Conservation (phyloP, 2,888 invertebrate species). For the Microplitis deprimator region DNA sequence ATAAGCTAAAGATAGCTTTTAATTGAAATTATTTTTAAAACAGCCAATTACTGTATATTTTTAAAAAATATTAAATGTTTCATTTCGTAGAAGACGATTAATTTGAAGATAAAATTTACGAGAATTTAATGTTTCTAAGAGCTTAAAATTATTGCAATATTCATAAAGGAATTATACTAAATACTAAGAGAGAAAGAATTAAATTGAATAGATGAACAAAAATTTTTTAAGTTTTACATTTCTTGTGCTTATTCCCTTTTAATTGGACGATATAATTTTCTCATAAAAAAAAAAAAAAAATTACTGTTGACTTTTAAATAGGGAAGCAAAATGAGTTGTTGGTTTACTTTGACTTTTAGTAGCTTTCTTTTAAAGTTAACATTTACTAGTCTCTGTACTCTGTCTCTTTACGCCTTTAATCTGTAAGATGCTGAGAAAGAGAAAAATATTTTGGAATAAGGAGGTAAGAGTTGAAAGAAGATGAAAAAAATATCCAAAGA, state of each 20-base stretch:
- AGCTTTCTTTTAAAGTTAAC: background rate
- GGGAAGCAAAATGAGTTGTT: background rate
- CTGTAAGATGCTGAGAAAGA: background rate
- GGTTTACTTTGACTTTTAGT: background rate
- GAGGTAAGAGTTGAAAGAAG: background rate
- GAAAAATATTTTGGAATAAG: background rate
- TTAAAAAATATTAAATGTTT: background rate
- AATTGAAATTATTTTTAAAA: too few relatives aligned
- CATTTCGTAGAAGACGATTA: background rate
- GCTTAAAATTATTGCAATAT: slow-evolving; percentile 16
- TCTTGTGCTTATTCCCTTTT: slow-evolving; percentile 14
- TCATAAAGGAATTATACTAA: slow-evolving; percentile 12
- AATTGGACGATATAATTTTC: slow-evolving; percentile 32
- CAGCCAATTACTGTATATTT: background rate
- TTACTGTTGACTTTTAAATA: background rate
- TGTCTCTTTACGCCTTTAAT: slow-evolving; percentile 11
- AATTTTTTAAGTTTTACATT: background rate
- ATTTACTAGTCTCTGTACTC: background rate
- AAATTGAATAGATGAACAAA: background rate
- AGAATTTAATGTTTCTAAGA: background rate
- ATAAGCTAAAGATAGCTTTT: too few relatives aligned
- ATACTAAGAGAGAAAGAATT: background rate
- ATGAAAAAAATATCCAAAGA: background rate
- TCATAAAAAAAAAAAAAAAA: slow-evolving; percentile 12
- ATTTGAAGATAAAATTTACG: background rate